phyloP scores from a whole-genome alignment of 2,797 vertebrate species.

The Clamator glandarius region DNA sequence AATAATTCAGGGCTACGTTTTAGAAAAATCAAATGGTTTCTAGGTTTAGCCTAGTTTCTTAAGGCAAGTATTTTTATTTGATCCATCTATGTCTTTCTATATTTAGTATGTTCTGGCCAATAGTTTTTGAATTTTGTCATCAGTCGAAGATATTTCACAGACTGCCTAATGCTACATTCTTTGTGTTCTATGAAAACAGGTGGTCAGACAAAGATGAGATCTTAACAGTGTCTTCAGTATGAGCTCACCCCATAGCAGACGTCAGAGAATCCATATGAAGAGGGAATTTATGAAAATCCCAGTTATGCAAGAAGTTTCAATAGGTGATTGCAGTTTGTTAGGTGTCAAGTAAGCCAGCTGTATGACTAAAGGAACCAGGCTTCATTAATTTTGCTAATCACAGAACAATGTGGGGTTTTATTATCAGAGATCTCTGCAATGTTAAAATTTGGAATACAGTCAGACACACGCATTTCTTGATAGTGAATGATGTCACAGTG shows the following conservation, averaged over 20 bases:
- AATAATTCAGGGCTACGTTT: neutral
- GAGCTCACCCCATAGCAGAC: neutral
- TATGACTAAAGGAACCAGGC: neutral
- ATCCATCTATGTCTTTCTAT: neutral
- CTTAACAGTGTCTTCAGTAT: neutral
- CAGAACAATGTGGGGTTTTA: neutral
- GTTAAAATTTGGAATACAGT: neutral
- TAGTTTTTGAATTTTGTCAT: neutral
- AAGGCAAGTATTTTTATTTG: neutral
- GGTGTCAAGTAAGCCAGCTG: neutral
- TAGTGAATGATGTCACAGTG: neutral
- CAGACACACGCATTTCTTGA: neutral
- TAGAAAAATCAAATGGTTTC: neutral
- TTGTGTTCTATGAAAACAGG: neutral
- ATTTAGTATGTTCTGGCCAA: neutral
- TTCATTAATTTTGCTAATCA: slow-evolving; percentile 19
- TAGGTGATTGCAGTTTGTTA: neutral
- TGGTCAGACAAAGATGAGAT: neutral
- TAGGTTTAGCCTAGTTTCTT: neutral
- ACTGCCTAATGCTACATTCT: neutral
- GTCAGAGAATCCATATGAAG: neutral
- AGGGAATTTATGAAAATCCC: neutral
- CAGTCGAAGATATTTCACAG: neutral
- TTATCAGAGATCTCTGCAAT: neutral
- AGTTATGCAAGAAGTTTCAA: neutral